Evolutionary conservation across 2,888 invertebrate genomes (phyloP).

Genomic region (Trachelus iudaicus): DNA sequence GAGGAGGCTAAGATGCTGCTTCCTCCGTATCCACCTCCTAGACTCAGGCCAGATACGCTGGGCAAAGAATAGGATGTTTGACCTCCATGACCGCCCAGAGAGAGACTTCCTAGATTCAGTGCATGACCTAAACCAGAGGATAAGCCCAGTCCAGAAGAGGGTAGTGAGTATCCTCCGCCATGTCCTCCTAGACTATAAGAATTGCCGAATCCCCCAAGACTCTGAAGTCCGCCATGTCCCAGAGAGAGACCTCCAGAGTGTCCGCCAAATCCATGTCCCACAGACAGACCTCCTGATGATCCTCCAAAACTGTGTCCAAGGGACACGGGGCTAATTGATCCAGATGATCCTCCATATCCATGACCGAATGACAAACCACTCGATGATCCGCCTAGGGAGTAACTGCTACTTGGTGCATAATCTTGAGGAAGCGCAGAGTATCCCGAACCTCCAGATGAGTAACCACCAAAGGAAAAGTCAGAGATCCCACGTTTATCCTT

Average conservation of each 20-base stretch:
- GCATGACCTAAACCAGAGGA: constrained; percentile 33
- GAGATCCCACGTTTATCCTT: constrained; percentile 57
- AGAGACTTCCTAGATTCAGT: constrained; percentile 27
- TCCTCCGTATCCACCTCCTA: constrained; percentile 25
- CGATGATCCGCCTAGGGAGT: constrained; percentile 26
- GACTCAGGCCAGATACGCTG: constrained; percentile 20
- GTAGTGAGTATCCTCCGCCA: constrained; percentile 24
- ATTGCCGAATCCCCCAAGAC: constrained; percentile 24
- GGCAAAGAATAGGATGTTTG: constrained; percentile 38
- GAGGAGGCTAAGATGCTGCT: constrained; percentile 34
- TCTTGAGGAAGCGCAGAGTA: constrained; percentile 27
- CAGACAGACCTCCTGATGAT: constrained; percentile 10
- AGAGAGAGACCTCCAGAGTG: constrained; percentile 23
- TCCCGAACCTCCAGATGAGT: constrained; percentile 37
- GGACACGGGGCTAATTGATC: background rate
- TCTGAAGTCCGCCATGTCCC: constrained; percentile 29
- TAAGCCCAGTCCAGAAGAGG: constrained; percentile 20
- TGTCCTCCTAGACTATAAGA: constrained; percentile 19
- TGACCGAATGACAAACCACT: constrained; percentile 36
- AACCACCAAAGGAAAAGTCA: constrained; percentile 44
- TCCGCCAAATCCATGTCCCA: constrained; percentile 14
- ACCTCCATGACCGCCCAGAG: constrained; percentile 27
- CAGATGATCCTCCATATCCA: constrained; percentile 6
- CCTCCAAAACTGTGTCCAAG: constrained; percentile 11
- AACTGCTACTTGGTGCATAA: constrained; percentile 24